Conservation (phyloP, 1,140 invertebrate species). For the Daktulosphaira vitifoliae region DNA sequence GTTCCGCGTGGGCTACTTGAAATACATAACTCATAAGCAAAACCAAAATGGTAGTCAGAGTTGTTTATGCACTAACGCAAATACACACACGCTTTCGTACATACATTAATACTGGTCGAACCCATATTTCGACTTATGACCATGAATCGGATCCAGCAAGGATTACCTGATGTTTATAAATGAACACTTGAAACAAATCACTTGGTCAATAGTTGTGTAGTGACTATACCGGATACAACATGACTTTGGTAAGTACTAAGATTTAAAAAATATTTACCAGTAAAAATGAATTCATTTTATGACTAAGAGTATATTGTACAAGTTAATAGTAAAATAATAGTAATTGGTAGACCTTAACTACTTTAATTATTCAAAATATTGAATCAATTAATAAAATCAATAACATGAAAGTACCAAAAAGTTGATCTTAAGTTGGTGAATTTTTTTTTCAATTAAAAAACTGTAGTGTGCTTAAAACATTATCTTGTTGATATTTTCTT, state of each 20-base stretch:
- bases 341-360: too few relatives aligned
- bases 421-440: too few relatives aligned
- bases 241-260: conserved; percentile 10
- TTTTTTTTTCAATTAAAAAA: too few relatives aligned
- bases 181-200: neutral
- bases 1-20: neutral
- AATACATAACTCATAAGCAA: neutral
- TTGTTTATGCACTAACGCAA: neutral
- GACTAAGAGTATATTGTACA: too few relatives aligned
- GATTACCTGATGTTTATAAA: neutral
- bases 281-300: too few relatives aligned
- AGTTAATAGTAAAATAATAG: too few relatives aligned
- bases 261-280: neutral
- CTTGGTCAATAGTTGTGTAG: neutral
- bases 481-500: too few relatives aligned
- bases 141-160: conserved; percentile 28
- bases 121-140: conserved; percentile 25
- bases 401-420: too few relatives aligned
- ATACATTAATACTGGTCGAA: conserved; percentile 10
- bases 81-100: neutral
- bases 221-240: conserved; percentile 7
- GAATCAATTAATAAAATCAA: too few relatives aligned
- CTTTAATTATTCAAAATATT: too few relatives aligned
- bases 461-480: too few relatives aligned
- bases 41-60: neutral